Conservation (phyloP, 2,888 invertebrate genomes). For the Sinohyriopsis cumingii region DNA sequence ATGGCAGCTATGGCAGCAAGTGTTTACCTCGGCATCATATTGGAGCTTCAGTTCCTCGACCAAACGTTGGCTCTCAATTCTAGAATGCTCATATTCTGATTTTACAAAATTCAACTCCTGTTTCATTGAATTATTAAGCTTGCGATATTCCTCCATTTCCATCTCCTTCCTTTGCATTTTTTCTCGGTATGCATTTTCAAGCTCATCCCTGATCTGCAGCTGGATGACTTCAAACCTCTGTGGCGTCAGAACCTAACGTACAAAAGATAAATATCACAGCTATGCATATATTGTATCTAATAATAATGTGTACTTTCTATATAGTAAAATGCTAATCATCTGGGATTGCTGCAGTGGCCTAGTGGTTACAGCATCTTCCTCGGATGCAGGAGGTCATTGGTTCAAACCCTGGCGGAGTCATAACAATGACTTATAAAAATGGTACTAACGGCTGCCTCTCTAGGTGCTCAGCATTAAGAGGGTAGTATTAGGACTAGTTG, state of each 20-base stretch:
- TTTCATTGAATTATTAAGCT: conserved; percentile 63
- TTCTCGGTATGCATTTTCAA: conserved; percentile 63
- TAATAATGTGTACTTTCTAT: too few relatives aligned
- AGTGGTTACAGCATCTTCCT: too few relatives aligned
- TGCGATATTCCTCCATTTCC: conserved; percentile 64
- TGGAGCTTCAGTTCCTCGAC: conserved; percentile 66
- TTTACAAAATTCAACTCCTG: conserved; percentile 70
- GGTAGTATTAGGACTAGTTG: too few relatives aligned
- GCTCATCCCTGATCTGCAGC: conserved; percentile 62
- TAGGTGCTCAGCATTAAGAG: too few relatives aligned
- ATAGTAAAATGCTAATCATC: too few relatives aligned
- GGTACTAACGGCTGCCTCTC: too few relatives aligned
- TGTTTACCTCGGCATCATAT: conserved; percentile 67
- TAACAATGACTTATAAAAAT: too few relatives aligned
- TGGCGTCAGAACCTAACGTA: conserved; percentile 58
- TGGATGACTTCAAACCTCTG: conserved; percentile 65
- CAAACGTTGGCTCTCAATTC: conserved; percentile 57
- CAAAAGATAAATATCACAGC: not conserved
- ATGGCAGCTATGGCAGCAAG: too few relatives aligned
- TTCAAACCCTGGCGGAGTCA: too few relatives aligned
- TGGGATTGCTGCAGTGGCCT: too few relatives aligned
- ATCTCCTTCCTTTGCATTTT: conserved; percentile 59
- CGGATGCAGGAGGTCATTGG: too few relatives aligned
- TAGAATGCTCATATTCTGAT: conserved; percentile 70
- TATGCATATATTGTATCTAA: too few relatives aligned